Conservation (phyloP, 2,888 invertebrate species). For the Frankliniella intonsa region DNA sequence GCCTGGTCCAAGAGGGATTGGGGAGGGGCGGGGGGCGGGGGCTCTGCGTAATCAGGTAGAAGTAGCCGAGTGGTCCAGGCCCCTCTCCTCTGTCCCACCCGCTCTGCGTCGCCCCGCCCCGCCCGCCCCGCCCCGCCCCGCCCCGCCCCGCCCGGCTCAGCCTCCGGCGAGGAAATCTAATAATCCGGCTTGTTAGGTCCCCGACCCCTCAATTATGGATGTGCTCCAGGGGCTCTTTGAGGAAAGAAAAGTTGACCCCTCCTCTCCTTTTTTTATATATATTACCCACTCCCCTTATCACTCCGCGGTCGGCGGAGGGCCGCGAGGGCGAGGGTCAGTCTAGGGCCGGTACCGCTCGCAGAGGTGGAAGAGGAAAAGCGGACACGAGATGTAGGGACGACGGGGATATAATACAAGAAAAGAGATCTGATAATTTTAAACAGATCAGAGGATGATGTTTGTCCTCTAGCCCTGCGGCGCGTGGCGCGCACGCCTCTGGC, state of each 20-base stretch:
- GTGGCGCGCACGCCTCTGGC: background rate
- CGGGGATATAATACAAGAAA: background rate
- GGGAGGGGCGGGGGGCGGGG: background rate
- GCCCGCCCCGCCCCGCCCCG: background rate
- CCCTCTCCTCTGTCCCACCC: background rate
- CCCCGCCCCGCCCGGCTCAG: background rate
- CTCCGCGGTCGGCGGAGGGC: no score
- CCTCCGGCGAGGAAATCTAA: conserved; percentile 18
- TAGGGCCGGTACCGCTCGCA: no score
- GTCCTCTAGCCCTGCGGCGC: no score
- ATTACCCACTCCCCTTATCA: no score
- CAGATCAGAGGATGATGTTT: background rate
- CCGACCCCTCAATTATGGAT: conserved; percentile 24
- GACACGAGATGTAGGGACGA: background rate
- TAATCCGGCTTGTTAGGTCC: conserved; percentile 24
- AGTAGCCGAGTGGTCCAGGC: background rate
- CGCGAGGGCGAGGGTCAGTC: no score
- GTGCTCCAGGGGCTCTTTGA: background rate
- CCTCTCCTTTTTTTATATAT: no score
- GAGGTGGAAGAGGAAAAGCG: no score
- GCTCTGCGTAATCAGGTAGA: conserved; percentile 4
- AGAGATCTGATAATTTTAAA: background rate
- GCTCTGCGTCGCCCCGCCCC: background rate
- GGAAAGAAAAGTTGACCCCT: conserved; percentile 5
- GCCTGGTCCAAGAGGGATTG: background rate